phyloP scores from a whole-genome alignment of 2,888 invertebrate genomes.

The Calephelis perditalis region DNA sequence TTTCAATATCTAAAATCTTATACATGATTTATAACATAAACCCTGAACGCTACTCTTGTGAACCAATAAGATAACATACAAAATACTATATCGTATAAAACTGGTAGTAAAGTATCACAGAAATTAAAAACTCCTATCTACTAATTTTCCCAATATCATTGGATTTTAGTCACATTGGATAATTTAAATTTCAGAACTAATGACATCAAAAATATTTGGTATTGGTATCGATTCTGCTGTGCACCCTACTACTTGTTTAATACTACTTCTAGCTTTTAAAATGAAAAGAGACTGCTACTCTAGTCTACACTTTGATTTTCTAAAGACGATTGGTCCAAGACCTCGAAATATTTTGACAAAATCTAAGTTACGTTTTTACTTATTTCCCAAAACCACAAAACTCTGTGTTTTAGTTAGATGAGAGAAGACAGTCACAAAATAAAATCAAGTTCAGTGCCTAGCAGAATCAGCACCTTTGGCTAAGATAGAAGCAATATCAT shows the following conservation, averaged over 20 bases:
- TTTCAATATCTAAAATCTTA: conserved; percentile 3
- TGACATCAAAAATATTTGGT: neutral
- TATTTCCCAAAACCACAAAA: too few relatives aligned
- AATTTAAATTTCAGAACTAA: conserved; percentile 4
- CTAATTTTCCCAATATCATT: conserved; percentile 49
- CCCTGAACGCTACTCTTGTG: conserved; percentile 26
- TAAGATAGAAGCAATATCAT: conserved; percentile 7
- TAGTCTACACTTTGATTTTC: too few relatives aligned
- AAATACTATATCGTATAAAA: conserved; percentile 66
- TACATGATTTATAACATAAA: conserved; percentile 33
- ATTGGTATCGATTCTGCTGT: neutral
- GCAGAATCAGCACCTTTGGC: too few relatives aligned
- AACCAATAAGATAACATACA: conserved; percentile 47
- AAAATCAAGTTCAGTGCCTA: too few relatives aligned
- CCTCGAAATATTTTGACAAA: too few relatives aligned
- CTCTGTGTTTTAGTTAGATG: too few relatives aligned
- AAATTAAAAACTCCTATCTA: conserved; percentile 75
- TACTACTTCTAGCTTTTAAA: too few relatives aligned
- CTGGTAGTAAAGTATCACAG: conserved; percentile 77
- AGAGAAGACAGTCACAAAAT: too few relatives aligned
- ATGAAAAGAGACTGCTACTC: too few relatives aligned
- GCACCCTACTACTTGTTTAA: too few relatives aligned
- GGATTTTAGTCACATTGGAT: neutral
- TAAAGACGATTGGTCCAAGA: too few relatives aligned
- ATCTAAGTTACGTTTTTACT: too few relatives aligned